Evolutionary conservation across 1,140 invertebrate genomes (phyloP).

Genomic region (Cardiocondyla obscurior): DNA sequence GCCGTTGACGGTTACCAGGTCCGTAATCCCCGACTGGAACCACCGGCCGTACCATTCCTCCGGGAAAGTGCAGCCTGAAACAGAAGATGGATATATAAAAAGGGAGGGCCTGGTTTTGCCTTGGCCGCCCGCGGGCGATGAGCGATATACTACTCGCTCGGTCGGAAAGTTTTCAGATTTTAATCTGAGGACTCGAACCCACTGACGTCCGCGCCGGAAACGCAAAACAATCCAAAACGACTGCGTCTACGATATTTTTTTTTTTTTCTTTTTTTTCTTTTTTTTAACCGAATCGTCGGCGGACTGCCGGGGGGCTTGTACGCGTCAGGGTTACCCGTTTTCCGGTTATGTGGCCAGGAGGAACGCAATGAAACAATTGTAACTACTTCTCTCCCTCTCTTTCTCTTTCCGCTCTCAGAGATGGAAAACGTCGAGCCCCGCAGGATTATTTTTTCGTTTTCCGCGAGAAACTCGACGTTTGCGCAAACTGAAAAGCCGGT

Average conservation of each 20-base stretch:
- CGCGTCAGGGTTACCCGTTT: slow-evolving; percentile 31
- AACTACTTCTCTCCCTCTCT: not conserved
- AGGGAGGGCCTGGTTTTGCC: not conserved
- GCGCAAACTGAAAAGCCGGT: not conserved
- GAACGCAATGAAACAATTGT: slow-evolving; percentile 45
- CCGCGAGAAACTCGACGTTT: not conserved
- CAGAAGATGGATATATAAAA: not conserved
- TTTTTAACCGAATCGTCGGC: slow-evolving; percentile 3
- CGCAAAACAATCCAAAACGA: slow-evolving; percentile 16
- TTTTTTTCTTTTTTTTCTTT: too few relatives aligned
- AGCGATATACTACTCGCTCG: not conserved
- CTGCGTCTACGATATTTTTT: slow-evolving; percentile 22
- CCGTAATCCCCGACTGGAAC: slow-evolving; percentile 90
- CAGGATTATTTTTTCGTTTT: slow-evolving; percentile 42
- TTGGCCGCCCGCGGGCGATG: not conserved
- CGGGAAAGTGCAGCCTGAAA: slow-evolving; percentile 88
- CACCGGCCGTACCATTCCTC: slow-evolving; percentile 89
- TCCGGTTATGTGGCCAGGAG: not conserved
- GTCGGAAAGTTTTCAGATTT: slow-evolving; percentile 35
- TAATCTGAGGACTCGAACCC: slow-evolving; percentile 19
- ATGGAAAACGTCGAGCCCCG: slow-evolving; percentile 3
- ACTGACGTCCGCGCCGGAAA: not conserved
- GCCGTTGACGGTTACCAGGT: slow-evolving; percentile 88
- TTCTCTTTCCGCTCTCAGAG: too few relatives aligned
- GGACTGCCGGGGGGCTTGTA: slow-evolving; percentile 27